phyloP scores from a whole-genome alignment of 2,888 invertebrate genomes.

The Drosophila prolongata region DNA sequence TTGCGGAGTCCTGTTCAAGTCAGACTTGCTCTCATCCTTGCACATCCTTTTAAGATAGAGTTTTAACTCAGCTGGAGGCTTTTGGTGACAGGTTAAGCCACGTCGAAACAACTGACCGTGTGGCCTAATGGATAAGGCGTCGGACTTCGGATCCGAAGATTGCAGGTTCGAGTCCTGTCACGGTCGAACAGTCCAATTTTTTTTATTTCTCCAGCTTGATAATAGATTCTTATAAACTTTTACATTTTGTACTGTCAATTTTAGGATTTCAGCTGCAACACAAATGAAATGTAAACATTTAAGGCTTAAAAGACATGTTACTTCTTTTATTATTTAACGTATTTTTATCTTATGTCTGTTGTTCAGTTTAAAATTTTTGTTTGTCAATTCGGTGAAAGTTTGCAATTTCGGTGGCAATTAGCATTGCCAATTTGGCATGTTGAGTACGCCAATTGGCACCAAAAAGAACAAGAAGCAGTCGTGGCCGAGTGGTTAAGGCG shows the following conservation, averaged over 20 bases:
- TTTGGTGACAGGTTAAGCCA: slow-evolving; percentile 1
- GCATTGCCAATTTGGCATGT: too few species aligned
- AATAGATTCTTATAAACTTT: neutral
- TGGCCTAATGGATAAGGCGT: slow-evolving; percentile 52
- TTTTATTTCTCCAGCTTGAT: neutral
- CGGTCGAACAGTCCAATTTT: slow-evolving; percentile 14
- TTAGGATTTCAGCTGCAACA: too few species aligned
- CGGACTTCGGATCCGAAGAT: slow-evolving; percentile 52
- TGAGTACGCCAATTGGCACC: neutral
- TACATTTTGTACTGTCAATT: neutral
- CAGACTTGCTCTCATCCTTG: neutral
- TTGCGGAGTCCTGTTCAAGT: neutral
- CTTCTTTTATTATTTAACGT: neutral
- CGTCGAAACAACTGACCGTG: slow-evolving; percentile 25
- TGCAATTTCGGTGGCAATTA: neutral
- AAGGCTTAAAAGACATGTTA: neutral
- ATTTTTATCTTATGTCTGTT: neutral
- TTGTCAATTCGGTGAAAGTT: too few species aligned
- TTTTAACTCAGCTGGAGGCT: neutral
- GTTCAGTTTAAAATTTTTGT: too few species aligned
- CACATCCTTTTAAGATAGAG: neutral
- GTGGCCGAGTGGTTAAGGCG: slow-evolving; percentile 85
- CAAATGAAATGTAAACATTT: too few species aligned
- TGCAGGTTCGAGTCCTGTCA: slow-evolving; percentile 51
- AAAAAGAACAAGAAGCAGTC: slow-evolving; percentile 70